Base-by-base conservation (phyloP, 2,797 vertebrate species). In the Parauchenoglanis ngamensis region DNA sequence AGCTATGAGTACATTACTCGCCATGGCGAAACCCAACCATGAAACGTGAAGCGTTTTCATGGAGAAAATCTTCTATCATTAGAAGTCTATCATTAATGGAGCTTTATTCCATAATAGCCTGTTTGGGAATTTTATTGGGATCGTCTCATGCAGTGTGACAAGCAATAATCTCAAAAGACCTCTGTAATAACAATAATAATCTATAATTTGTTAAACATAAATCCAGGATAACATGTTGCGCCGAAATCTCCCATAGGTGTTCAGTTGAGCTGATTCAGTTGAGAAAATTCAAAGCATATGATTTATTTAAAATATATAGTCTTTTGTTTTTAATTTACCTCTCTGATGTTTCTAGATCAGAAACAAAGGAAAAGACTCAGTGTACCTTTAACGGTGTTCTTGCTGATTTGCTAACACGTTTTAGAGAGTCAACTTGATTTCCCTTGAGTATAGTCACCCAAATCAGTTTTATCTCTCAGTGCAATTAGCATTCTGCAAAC, bases 401-500 rank as follows among this genome's bases (percentile, higher is more conserved):
- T 61, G 57, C 78, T 52, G 52, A n/a, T 73, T 17, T 87, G 82
- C 76, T 61, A 72, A 31, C 79, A 23, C 21, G n/a, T 75, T 72
- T 84, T 67, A 52, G 82, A 63, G 67, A 73, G n/a, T 54, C 65
- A 40, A 46, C 44, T 78, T 87, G 82, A 49, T 85, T 82, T 90
- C 72, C 59, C 85, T 86, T 59, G 84, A 84, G 68, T 89, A 85
- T 86, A 88, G 87, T 89, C 87, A 89, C 77, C 89, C 82, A 65
- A 88, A 84, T 87, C 86, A 85, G 84, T 61, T 80, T 80, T 31
- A 44, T 80, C 52, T 86, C 85, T 87, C 68, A 31, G 23, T 65
- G 80, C 87, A 87, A 87, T 90, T 90, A 91, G 86, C 67, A 70
- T 89, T 54, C 82, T 77, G 83, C 83, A 85, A 86, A 79, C 77